phyloP scores from a whole-genome alignment of 2,888 invertebrate genomes.

The Ctena decussata region DNA sequence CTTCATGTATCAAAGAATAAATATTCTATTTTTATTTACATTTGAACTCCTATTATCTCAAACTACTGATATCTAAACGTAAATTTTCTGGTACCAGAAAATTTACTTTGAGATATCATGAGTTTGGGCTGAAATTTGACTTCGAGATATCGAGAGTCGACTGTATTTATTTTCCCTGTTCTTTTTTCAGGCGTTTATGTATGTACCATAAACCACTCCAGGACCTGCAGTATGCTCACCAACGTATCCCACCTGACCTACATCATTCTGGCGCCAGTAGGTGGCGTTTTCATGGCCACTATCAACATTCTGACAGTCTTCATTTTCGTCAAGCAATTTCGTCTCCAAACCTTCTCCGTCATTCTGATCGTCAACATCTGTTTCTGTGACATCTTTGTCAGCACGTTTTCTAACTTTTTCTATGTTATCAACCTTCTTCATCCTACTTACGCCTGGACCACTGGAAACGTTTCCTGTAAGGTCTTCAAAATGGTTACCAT shows the following conservation, averaged over 20 bases:
- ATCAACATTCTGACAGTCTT: conserved; percentile 41
- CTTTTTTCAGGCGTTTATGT: no score
- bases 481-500: conserved; percentile 55
- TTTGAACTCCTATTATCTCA: no score
- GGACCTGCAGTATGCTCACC: neutral
- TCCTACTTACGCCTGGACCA: conserved; percentile 42
- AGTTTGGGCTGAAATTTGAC: no score
- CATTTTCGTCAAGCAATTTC: conserved; percentile 39
- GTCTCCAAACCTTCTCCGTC: conserved; percentile 28
- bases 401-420: conserved; percentile 50
- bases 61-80: no score
- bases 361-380: conserved; percentile 59
- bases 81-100: no score
- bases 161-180: no score
- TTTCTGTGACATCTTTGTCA: conserved; percentile 56
- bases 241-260: conserved; percentile 43
- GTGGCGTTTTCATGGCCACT: conserved; percentile 26
- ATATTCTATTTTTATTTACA: no score
- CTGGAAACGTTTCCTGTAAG: conserved; percentile 44
- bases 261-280: conserved; percentile 43
- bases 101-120: no score
- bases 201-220: no score
- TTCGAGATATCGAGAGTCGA: no score
- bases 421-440: conserved; percentile 49
- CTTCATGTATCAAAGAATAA: no score